Evolutionary conservation across 2,888 invertebrate species (phyloP).

Genomic region (Caenorhabditis drosophilae): DNA sequence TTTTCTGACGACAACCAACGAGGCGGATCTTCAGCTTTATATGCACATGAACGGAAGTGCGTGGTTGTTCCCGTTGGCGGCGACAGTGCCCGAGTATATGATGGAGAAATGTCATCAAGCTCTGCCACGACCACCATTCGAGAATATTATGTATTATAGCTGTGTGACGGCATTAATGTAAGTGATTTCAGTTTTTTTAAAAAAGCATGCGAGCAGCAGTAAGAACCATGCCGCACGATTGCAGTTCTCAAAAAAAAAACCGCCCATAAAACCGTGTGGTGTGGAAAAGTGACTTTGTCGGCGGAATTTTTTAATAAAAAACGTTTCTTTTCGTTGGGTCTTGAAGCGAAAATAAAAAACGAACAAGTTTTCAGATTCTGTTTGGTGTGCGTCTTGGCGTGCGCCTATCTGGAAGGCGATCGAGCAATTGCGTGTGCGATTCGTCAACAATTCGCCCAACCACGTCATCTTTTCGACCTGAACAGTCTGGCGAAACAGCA

Average conservation of each 20-base stretch:
- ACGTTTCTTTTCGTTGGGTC: too few species aligned
- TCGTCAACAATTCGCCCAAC: constrained; percentile 45
- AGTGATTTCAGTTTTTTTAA: constrained; percentile 27
- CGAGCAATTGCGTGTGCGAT: constrained; percentile 63
- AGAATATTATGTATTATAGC: constrained; percentile 77
- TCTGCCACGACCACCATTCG: constrained; percentile 81
- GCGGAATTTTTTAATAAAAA: too few species aligned
- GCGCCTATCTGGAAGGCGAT: constrained; percentile 69
- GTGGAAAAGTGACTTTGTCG: too few species aligned
- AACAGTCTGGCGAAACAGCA: constrained; percentile 22
- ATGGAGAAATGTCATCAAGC: constrained; percentile 74
- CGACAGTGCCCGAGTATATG: constrained; percentile 74
- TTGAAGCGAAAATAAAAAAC: too few species aligned
- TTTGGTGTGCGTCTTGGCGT: constrained; percentile 67
- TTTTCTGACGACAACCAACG: constrained; percentile 81
- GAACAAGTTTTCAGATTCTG: constrained; percentile 62
- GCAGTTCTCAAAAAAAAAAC: too few species aligned
- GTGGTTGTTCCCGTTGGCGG: constrained; percentile 76
- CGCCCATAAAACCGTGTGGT: too few species aligned
- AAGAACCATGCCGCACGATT: too few species aligned
- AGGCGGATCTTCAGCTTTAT: constrained; percentile 72
- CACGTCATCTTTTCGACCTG: constrained; percentile 43
- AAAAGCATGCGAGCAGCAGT: too few species aligned
- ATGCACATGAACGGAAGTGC: constrained; percentile 68
- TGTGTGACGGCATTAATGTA: constrained; percentile 68